Evolutionary conservation across 2,797 vertebrate species (phyloP).

Genomic region (Anniella stebbinsi): DNA sequence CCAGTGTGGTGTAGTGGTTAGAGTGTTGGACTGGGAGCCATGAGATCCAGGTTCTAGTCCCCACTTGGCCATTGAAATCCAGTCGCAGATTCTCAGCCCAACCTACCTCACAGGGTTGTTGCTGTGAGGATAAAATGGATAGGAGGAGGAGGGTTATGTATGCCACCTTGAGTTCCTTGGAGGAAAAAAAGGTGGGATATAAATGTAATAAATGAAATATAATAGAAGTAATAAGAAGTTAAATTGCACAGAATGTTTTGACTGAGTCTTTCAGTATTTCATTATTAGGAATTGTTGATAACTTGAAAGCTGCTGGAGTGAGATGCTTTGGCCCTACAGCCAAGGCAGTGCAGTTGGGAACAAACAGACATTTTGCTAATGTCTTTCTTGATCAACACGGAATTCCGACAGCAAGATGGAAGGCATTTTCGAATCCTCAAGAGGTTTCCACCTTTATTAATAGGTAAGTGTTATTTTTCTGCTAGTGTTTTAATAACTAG

Average conservation of each 20-base stretch:
- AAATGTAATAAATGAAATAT: no score
- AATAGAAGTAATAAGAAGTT: no score
- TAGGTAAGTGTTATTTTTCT: conserved; percentile 72
- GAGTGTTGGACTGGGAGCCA: no score
- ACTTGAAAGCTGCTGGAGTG: conserved; percentile 85
- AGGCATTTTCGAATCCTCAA: conserved; percentile 82
- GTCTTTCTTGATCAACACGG: conserved; percentile 89
- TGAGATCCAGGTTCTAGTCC: no score
- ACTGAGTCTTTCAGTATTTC: conserved; percentile 23
- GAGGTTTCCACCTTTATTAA: conserved; percentile 88
- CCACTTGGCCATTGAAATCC: no score
- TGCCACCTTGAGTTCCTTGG: no score
- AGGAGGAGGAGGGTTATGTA: no score
- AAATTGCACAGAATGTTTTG: background rate
- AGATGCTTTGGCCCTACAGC: conserved; percentile 88
- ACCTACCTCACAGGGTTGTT: no score
- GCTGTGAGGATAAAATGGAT: no score
- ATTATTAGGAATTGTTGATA: conserved; percentile 85
- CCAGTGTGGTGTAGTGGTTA: no score
- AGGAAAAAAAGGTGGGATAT: no score
- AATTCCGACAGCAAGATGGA: conserved; percentile 87
- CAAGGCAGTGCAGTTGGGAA: conserved; percentile 87
- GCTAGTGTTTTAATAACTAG: background rate
- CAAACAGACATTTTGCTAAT: conserved; percentile 87
- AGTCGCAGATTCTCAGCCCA: no score